phyloP scores from a whole-genome alignment of 2,888 invertebrate species.

The Toxonevra muliebris region DNA sequence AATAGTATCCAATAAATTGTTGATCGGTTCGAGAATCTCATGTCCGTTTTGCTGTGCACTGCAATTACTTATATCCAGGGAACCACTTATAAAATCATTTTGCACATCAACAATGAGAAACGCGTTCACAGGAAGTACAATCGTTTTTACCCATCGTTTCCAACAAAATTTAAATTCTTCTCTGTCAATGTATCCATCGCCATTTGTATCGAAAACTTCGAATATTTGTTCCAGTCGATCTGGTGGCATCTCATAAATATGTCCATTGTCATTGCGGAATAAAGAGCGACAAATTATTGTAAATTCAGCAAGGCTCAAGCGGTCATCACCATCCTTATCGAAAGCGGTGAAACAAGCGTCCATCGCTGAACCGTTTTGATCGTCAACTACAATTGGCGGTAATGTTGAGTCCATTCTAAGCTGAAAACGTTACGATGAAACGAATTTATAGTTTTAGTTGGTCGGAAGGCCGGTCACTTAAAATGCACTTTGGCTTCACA shows the following conservation, averaged over 20 bases:
- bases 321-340: slow-evolving; percentile 88
- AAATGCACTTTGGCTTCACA: too few relatives aligned
- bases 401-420: slow-evolving; percentile 62
- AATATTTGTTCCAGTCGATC: slow-evolving; percentile 79
- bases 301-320: slow-evolving; percentile 80
- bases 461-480: too few relatives aligned
- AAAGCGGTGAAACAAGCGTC: slow-evolving; percentile 92
- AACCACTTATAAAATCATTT: slow-evolving; percentile 97
- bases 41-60: slow-evolving; percentile 90
- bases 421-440: slow-evolving; percentile 27
- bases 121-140: slow-evolving; percentile 85
- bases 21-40: slow-evolving; percentile 92
- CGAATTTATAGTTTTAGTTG: slow-evolving; percentile 23
- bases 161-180: slow-evolving; percentile 88
- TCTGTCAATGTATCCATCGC: slow-evolving; percentile 79
- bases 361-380: slow-evolving; percentile 75
- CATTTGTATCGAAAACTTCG: slow-evolving; percentile 81
- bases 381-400: slow-evolving; percentile 66
- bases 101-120: slow-evolving; percentile 96
- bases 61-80: slow-evolving; percentile 91
- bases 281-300: slow-evolving; percentile 83
- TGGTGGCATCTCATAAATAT: slow-evolving; percentile 80
- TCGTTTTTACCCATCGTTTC: slow-evolving; percentile 91
- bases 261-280: slow-evolving; percentile 86
- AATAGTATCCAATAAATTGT: slow-evolving; percentile 81